Base-by-base conservation (phyloP, 2,797 vertebrate species). In the Myotis vivesi region DNA sequence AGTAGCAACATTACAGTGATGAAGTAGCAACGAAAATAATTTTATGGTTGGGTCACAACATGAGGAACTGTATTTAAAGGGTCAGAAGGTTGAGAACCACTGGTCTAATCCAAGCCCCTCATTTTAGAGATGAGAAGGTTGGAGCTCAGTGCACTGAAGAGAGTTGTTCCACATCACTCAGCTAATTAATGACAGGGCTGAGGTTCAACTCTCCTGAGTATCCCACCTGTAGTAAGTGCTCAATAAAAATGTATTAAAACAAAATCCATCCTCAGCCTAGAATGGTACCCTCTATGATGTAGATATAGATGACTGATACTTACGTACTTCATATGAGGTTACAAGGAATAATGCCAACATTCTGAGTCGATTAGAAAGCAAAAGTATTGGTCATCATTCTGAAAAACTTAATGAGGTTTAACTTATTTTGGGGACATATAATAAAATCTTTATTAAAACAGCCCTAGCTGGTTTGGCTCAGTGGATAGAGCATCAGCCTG, bases 211-310 rank as follows among this genome's bases (percentile, higher is more conserved):
- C n/a, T 96, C 51, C 8, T 69, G 64, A 92, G 64, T 28, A 96
- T 82, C 30, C 25, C 51, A 5, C 28, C 73, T 59, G 17, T 55
- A 87, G 10, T 30, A 80, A 68, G 36, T 69, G 8, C 55, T 85
- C 83, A 83, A 68, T 57, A 95, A 82, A 86, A 81, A 62, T 68
- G n/a, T 89, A 76, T 57, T 49, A 38, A 95, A 79, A 87, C 44
- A 85, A 96, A 93, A 87, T 92, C 22, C 15, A 81, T 82, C 71
- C 66, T 77, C 72, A 85, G 41, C 10, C 36, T 25, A 85, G 59
- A 59, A 87, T 30, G 11, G 28, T 25, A 91, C 25, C 38, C 53
- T 92, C 49, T 87, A 59, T n/a, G 30, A 80, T 72, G 73, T 49
- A 79, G 80, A 87, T 51, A 51, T 22, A 33, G 73, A 51, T 57